These are phyloP conservation scores for Tympanuchus pallidicinctus DNA, from an alignment of 2,113 vertebrate species.

Conservation along the genomic window DNA sequence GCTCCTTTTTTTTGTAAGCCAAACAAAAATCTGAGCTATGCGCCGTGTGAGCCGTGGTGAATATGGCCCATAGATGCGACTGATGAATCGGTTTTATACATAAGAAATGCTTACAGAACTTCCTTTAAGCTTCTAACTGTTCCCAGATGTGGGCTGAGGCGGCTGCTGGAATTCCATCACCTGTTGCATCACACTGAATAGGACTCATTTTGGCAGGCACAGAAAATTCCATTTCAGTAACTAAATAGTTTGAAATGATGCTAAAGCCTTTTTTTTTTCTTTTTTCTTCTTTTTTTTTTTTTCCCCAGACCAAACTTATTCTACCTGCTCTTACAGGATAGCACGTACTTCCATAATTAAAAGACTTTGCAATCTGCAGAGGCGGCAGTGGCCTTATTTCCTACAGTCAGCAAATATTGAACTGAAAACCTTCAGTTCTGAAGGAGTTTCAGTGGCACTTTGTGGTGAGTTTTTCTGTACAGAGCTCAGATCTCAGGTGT, in stretches of 20 bases:
- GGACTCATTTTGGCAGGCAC: constrained; percentile 74
- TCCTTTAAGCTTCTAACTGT: constrained; percentile 65
- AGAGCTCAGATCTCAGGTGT: accelerated
- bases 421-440: not conserved
- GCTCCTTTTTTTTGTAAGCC: constrained; percentile 28
- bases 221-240: constrained; percentile 76
- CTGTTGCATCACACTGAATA: constrained; percentile 75
- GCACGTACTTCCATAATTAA: constrained; percentile 66
- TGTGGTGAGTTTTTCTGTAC: not conserved
- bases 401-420: constrained; percentile 14
- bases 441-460: not conserved
- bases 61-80: constrained; percentile 47
- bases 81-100: constrained; percentile 68
- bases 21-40: constrained; percentile 55
- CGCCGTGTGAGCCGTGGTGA: not conserved
- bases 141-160: constrained; percentile 69
- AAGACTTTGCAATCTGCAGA: constrained; percentile 37
- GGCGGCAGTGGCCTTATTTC: constrained; percentile 19
- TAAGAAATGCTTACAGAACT: constrained; percentile 62
- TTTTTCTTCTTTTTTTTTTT: not conserved
- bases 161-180: constrained; percentile 76
- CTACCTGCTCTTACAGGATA: constrained; percentile 57
- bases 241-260: constrained; percentile 69
- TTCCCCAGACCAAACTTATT: constrained; percentile 14
- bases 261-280: constrained; percentile 6